Conservation (phyloP, 92 coral and sea anemone species). For the Epizoanthus rinbou region DNA sequence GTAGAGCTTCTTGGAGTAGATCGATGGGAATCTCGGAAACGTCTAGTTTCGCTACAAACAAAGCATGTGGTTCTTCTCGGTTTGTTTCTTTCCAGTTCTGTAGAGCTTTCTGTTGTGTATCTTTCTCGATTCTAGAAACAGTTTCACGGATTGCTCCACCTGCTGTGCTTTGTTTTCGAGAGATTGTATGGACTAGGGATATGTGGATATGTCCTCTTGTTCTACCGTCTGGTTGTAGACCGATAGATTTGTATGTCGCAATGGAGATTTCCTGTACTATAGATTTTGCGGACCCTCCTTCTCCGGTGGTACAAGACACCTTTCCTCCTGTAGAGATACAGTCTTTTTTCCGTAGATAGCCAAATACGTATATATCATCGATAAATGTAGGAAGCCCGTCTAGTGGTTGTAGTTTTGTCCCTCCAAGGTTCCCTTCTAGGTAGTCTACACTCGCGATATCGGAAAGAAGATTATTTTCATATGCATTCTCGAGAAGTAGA, state of each 20-base stretch:
- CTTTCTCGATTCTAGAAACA: constrained; percentile 1
- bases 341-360: background rate
- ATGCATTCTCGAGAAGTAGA: constrained; percentile 28
- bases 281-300: constrained; percentile 24
- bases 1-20: constrained; percentile 16
- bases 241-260: background rate
- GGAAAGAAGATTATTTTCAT: constrained; percentile 30
- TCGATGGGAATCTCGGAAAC: constrained; percentile 24
- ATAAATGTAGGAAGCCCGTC: background rate
- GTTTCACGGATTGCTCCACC: constrained; percentile 33
- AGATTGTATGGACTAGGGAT: constrained; percentile 29
- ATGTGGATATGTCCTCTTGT: too few species aligned
- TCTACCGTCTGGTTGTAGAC: too few species aligned
- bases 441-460: constrained; percentile 40
- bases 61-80: background rate
- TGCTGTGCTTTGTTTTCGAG: background rate
- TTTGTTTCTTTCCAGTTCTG: background rate
- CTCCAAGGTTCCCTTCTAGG: constrained; percentile 1
- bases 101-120: constrained; percentile 4
- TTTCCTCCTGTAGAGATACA: background rate
- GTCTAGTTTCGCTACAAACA: constrained; percentile 31
- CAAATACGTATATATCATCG: background rate
- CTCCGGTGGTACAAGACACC: constrained; percentile 14
- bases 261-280: constrained; percentile 13
- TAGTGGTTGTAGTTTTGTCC: background rate